phyloP scores from a whole-genome alignment of 1,140 invertebrate genomes.

The Heliothis subflexa region DNA sequence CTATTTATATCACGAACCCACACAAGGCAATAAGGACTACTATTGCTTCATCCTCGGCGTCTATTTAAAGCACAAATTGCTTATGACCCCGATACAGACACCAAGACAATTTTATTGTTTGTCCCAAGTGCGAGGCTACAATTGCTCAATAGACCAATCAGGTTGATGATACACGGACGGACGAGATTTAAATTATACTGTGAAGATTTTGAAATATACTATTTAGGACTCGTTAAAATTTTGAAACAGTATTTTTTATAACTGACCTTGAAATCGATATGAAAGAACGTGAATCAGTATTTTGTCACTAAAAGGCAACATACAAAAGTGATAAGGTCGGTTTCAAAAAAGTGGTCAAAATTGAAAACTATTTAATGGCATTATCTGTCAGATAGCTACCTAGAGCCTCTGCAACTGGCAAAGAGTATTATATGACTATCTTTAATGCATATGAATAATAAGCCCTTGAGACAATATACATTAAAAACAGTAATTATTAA shows the following conservation, averaged over 20 bases:
- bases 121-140: conserved; percentile 26
- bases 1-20: neutral
- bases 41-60: neutral
- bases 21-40: neutral
- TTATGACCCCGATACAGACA: conserved; percentile 45
- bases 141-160: conserved; percentile 50
- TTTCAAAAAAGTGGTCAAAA: too few relatives aligned
- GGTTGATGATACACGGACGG: neutral
- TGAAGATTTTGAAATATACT: conserved; percentile 7
- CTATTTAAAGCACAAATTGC: conserved; percentile 41
- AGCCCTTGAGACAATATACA: neutral
- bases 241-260: neutral
- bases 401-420: too few relatives aligned
- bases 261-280: neutral
- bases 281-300: neutral
- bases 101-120: conserved; percentile 47
- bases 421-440: too few relatives aligned
- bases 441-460: neutral
- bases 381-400: too few relatives aligned
- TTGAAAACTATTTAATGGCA: too few relatives aligned
- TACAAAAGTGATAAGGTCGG: too few relatives aligned
- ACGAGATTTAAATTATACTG: conserved; percentile 13
- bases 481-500: neutral
- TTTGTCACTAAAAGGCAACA: neutral
- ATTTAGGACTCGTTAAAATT: neutral